These are phyloP conservation scores for Aphidius colemani DNA, from an alignment of 2,888 invertebrate species.

Conservation along the genomic window DNA sequence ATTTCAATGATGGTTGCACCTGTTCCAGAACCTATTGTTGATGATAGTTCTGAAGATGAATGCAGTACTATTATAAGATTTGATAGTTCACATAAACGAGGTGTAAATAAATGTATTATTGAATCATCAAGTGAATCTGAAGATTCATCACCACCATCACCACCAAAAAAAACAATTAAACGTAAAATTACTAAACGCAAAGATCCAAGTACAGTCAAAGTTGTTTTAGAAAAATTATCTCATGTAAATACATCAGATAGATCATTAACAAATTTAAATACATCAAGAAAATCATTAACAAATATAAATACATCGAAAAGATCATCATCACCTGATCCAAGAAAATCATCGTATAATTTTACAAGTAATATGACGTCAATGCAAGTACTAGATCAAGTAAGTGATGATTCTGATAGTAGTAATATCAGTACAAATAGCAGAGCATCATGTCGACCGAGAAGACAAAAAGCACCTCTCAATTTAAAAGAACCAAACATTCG, in stretches of 20 bases:
- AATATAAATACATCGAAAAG: slow-evolving; percentile 19
- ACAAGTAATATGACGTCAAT: slow-evolving; percentile 22
- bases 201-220: slow-evolving; percentile 52
- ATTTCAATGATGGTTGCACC: slow-evolving; percentile 7
- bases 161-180: slow-evolving; percentile 31
- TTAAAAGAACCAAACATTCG: slow-evolving; percentile 47
- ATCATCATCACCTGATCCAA: slow-evolving; percentile 23
- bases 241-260: slow-evolving; percentile 23
- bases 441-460: slow-evolving; percentile 41
- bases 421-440: slow-evolving; percentile 35
- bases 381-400: neutral
- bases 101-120: neutral
- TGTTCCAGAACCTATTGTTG: neutral
- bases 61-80: neutral
- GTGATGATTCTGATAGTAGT: slow-evolving; percentile 46
- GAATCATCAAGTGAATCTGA: slow-evolving; percentile 31
- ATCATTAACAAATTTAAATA: slow-evolving; percentile 30
- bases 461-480: slow-evolving; percentile 46
- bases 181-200: slow-evolving; percentile 34
- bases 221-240: slow-evolving; percentile 48
- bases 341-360: slow-evolving; percentile 12
- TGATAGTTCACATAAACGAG: slow-evolving; percentile 3
- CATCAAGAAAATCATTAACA: slow-evolving; percentile 30
- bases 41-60: slow-evolving; percentile 20
- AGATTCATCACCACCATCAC: slow-evolving; percentile 9